phyloP scores from a whole-genome alignment of 2,888 invertebrate genomes.

The Meganola albula region DNA sequence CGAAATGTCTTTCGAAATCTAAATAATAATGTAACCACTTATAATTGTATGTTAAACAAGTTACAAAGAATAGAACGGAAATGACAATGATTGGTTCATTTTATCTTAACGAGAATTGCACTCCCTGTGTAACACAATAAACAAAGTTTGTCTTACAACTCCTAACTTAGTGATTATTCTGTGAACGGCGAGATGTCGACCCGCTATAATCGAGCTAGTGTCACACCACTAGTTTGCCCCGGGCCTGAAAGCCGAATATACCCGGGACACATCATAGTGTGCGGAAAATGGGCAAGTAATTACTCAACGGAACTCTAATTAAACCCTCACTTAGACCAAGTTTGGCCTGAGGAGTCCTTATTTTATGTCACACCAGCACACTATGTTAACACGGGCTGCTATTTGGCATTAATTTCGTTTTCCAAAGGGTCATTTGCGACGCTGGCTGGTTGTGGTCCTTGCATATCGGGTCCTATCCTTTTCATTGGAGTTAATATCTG shows the following conservation, averaged over 20 bases:
- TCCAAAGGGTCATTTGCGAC: constrained; percentile 6
- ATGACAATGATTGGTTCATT: too few species aligned
- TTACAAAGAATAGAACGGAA: too few species aligned
- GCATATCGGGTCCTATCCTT: constrained; percentile 1
- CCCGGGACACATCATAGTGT: constrained; percentile 9
- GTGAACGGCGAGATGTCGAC: too few species aligned
- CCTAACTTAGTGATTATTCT: background rate
- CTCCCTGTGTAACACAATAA: too few species aligned
- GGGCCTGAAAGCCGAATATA: constrained; percentile 9
- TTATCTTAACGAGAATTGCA: too few species aligned
- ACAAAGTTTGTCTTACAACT: too few species aligned
- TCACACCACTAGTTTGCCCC: background rate
- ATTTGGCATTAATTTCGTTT: constrained; percentile 17
- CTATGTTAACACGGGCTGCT: constrained; percentile 8
- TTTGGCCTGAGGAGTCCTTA: constrained; percentile 15
- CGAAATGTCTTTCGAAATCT: too few species aligned
- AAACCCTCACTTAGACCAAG: constrained; percentile 18
- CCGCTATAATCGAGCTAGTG: background rate
- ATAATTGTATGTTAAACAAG: too few species aligned
- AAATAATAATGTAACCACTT: too few species aligned
- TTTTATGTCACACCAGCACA: constrained; percentile 12
- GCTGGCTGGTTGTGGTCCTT: constrained; percentile 5
- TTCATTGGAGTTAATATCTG: too few species aligned
- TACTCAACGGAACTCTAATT: constrained; percentile 23
- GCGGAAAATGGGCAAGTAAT: constrained; percentile 26